Base-by-base conservation (phyloP, 1,140 invertebrate genomes). In the Stenopsyche tienmushanensis region DNA sequence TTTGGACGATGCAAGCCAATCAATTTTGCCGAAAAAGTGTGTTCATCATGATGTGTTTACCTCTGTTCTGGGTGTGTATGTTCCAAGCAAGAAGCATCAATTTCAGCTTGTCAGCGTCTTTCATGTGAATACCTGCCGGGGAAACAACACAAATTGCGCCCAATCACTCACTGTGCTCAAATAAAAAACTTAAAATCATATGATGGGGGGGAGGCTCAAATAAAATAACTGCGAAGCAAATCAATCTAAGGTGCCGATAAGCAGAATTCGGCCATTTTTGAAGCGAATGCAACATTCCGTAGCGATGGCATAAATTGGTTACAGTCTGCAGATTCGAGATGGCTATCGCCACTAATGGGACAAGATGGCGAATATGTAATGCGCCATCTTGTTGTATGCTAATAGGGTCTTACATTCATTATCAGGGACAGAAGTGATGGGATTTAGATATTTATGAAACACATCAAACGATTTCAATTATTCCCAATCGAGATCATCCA, bases 1-100 rank as follows among this genome's bases (percentile, higher is more conserved):
- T 47, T 60, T 60, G 24, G 57, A 60, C 57, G 44, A 47, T 60
- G 57, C 57, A 60, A 60, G 57, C 57, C 57, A 60, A 60, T 42
- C 15, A 60, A 39, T 57, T 60, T 42, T 29, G 18, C 23, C 42
- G 41, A 42, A 63, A 47, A 45, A 7, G 8, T 47, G 24, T 57
- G 24, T 57, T n/a, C 24, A 26, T 24, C 49, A 24, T 13, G 18
- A 21, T 58, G 26, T 45, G 39, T 60, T 70, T 70, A 70, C 68
- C 68, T 70, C 54, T 63, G 20, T 55, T 82, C 82, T 85, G 87
- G 83, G 80, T 87, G 79, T 89, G 88, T 81, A 89, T 89, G 85
- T 90, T 90, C 89, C 89, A 91, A 74, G 88, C 88, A 72, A 90
- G 85, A 79, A 91, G 84, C 88, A 91, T 90, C 82, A 90, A 82